A percentile compares a stretch with the other conserved stretches of the same genome.
These are phyloP conservation scores for Drosophila trapezifrons DNA, from an alignment of 1,140 invertebrate genomes.

Conservation along the genomic window DNA sequence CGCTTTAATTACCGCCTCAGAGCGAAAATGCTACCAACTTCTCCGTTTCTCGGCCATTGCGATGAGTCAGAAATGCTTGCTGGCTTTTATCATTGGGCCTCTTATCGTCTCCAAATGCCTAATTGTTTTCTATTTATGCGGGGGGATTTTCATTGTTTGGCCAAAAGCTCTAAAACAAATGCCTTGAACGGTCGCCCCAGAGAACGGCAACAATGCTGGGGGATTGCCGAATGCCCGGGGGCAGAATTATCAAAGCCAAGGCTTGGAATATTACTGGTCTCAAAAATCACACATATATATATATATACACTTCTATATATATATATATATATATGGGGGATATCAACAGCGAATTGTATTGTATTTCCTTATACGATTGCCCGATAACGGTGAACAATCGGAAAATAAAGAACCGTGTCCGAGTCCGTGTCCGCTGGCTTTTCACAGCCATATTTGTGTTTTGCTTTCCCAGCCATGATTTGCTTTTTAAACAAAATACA, in stretches of 20 bases:
- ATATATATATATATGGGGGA: constrained; percentile 12
- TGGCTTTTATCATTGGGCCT: constrained; percentile 63
- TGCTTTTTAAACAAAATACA: constrained; percentile 11
- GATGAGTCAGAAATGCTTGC: constrained; percentile 54
- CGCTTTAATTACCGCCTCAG: constrained; percentile 35
- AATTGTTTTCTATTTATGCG: constrained; percentile 81
- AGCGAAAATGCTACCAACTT: constrained; percentile 27
- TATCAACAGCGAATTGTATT: constrained; percentile 28
- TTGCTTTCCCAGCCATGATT: constrained; percentile 38
- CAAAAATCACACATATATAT: constrained; percentile 18
- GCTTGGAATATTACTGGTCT: constrained; percentile 18
- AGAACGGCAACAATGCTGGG: constrained; percentile 16
- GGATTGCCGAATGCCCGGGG: constrained; percentile 4
- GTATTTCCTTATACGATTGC: constrained; percentile 44
- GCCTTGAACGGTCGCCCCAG: constrained; percentile 13
- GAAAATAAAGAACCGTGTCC: constrained; percentile 14
- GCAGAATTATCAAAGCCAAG: constrained; percentile 23
- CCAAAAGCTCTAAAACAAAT: constrained; percentile 53
- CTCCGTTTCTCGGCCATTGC: constrained; percentile 6
- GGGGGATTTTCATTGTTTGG: constrained; percentile 71
- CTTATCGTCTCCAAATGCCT: constrained; percentile 68
- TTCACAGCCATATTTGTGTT: constrained; percentile 22
- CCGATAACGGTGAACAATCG: constrained; percentile 54
- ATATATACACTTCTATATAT: neutral
- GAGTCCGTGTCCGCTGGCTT: neutral